Conservation (phyloP, 2,888 invertebrate genomes). For the Dolichopus griseipennis region DNA sequence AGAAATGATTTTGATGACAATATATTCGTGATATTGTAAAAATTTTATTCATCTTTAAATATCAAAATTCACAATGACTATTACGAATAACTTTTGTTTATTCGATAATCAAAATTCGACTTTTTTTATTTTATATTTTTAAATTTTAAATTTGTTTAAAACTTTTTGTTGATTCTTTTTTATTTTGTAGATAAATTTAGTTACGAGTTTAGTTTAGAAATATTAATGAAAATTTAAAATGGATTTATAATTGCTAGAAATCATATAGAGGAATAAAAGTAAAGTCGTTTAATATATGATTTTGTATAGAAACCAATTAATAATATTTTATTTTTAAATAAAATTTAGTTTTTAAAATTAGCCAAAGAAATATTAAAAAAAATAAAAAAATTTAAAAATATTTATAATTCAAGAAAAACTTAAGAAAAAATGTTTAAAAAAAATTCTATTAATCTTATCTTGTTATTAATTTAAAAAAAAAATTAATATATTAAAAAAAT, state of each 20-base stretch:
- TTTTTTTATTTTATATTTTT: too few relatives aligned
- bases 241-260: too few relatives aligned
- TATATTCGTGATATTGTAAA: conserved; percentile 46
- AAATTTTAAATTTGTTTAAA: too few relatives aligned
- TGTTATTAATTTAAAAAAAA: neutral
- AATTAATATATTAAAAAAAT: too few relatives aligned
- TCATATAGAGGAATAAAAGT: neutral
- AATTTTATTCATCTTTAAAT: neutral
- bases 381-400: neutral
- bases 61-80: neutral
- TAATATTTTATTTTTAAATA: too few relatives aligned
- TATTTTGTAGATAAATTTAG: neutral
- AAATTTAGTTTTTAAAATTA: neutral
- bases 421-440: neutral
- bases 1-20: conserved; percentile 61
- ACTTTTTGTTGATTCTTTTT: neutral
- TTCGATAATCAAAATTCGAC: too few relatives aligned
- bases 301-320: neutral
- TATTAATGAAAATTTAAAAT: too few relatives aligned
- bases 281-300: neutral
- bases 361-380: neutral
- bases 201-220: too few relatives aligned
- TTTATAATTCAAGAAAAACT: too few relatives aligned
- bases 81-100: too few relatives aligned
- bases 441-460: neutral